Percentiles rank a stretch among this genome's conserved stretches.
Evolutionary conservation across 2,113 vertebrate species (phyloP).

Genomic region (Coptodon bakossiorum): DNA sequence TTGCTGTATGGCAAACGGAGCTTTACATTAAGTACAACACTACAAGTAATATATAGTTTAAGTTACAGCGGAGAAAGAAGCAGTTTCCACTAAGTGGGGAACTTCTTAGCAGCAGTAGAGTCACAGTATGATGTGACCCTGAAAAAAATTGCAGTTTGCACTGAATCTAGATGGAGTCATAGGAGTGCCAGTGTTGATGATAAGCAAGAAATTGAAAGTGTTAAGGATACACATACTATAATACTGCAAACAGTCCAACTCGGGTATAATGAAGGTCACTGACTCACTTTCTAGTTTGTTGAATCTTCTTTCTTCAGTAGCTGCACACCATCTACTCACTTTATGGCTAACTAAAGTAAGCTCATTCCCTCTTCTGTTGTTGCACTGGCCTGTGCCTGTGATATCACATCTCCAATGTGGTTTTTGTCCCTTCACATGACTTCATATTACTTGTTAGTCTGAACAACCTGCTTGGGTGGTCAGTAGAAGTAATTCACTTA

Average conservation of each 20-base stretch:
- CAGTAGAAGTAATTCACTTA: not conserved
- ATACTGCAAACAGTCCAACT: not conserved
- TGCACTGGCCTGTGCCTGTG: fast-evolving
- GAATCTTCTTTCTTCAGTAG: not conserved
- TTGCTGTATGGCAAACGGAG: not conserved
- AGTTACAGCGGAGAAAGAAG: not conserved
- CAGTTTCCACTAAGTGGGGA: fast-evolving
- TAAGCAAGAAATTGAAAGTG: not conserved
- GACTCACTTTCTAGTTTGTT: not conserved
- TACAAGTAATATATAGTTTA: not conserved
- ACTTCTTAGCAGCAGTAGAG: not conserved
- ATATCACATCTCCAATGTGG: not conserved
- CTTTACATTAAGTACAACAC: not conserved
- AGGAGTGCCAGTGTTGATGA: not conserved
- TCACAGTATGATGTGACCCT: not conserved
- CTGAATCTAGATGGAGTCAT: not conserved
- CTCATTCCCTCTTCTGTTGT: not conserved
- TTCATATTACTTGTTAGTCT: not conserved
- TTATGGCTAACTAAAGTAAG: not conserved
- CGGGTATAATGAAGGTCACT: fast-evolving
- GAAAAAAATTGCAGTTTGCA: fast-evolving
- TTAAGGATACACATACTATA: not conserved
- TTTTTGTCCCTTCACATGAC: not conserved
- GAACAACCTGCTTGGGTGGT: not conserved
- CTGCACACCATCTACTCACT: not conserved